Evolutionary conservation across 2,888 invertebrate genomes (phyloP), one percentile per base, ranked within the genome.

Genomic region (Drosophila dives): DNA sequence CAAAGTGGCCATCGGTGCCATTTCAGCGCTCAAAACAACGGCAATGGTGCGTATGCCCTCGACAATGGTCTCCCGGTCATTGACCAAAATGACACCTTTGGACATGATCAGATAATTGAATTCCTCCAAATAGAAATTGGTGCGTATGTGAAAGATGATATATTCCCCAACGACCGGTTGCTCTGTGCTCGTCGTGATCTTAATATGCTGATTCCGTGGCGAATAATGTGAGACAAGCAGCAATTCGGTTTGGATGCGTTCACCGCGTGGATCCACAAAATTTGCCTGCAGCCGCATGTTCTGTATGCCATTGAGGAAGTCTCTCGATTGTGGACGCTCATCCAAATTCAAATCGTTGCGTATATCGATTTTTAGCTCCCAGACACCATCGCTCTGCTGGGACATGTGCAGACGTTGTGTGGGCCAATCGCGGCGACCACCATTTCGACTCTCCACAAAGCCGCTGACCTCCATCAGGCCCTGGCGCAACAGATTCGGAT

Each of bases 41-140:
- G 97, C 96, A 93, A 97, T 96, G 11, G 97, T 97, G 73, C 95
- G 95, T 8, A 97, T 95, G 3, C 93, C 92, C 76, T 95, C 96
- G 88, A 95, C 95, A 96, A 99, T 98, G 6, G 95, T 95, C 91
- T 99, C 96, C 81, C 97, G 96, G 20, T 97, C 97, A 60, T 96
- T 96, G 38, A 97, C 94, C 34, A 99, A 93, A 59, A 99, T 96
- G 50, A 97, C 97, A 5, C 99, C 99, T 92, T 98, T 98, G 0
- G 98, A 97, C 94, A 98, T 96, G 17, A 99, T 96, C 72, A 99
- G 94, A 89, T 98, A 99, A 91, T 97, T 97, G 93, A 99, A 98
- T 48, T 95, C 94, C 72, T 98, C 97, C 91, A 98, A 95, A 93
- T 95, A 97, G 92, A 97, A 98, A 93, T 98, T 99, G 67, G 97